These are phyloP conservation scores for Lordiphosa stackelbergi DNA, from an alignment of 1,140 invertebrate species.

Conservation along the genomic window DNA sequence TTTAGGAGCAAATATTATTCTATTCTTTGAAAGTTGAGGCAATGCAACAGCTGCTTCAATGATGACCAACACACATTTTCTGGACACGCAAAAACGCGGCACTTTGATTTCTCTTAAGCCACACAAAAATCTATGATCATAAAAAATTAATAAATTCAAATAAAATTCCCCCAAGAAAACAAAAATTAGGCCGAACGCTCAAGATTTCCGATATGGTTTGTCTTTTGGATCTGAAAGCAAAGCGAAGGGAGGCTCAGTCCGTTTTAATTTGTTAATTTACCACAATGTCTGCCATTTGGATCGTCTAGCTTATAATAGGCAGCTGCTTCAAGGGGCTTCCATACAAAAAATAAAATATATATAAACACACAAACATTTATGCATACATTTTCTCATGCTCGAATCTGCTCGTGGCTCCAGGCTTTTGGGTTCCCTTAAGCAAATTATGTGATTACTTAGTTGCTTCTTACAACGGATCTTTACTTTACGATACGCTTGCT, in stretches of 20 bases:
- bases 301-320: constrained; percentile 48
- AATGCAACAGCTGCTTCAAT: no score
- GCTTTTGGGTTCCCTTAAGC: background rate
- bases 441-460: constrained; percentile 1
- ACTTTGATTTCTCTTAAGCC: constrained; percentile 57
- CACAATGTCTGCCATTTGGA: constrained; percentile 45
- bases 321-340: constrained; percentile 24
- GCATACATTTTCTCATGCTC: constrained; percentile 34
- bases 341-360: background rate
- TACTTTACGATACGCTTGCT: background rate
- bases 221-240: background rate
- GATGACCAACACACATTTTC: constrained; percentile 23
- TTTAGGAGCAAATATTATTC: constrained; percentile 38
- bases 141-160: constrained; percentile 72
- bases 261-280: constrained; percentile 72
- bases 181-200: constrained; percentile 46
- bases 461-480: background rate
- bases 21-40: no score
- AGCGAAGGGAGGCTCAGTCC: constrained; percentile 14
- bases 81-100: constrained; percentile 40
- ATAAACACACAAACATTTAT: constrained; percentile 15
- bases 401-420: constrained; percentile 7
- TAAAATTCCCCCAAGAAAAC: constrained; percentile 27
- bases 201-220: constrained; percentile 52
- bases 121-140: constrained; percentile 58